phyloP scores from a whole-genome alignment of 1,140 invertebrate genomes.

The Zaprionus ornatus region DNA sequence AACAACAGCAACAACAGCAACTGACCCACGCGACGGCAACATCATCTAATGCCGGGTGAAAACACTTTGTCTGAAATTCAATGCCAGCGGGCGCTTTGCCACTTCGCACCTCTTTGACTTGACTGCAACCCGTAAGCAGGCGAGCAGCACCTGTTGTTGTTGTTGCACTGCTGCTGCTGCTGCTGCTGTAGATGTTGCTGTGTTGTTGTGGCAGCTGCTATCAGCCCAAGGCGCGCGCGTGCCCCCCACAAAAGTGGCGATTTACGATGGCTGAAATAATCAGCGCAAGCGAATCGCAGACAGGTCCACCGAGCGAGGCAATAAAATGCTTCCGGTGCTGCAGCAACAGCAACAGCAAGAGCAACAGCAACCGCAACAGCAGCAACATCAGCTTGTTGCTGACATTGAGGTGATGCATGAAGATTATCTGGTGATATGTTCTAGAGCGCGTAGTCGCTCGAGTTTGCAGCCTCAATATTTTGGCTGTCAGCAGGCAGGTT shows the following conservation, averaged over 20 bases:
- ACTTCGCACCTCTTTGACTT: constrained; percentile 80
- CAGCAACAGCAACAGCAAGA: constrained; percentile 29
- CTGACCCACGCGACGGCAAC: constrained; percentile 68
- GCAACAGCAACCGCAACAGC: constrained; percentile 22
- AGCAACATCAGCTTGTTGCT: constrained; percentile 51
- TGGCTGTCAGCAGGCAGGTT: constrained; percentile 54
- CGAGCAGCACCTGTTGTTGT: constrained; percentile 56
- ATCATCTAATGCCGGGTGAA: constrained; percentile 76
- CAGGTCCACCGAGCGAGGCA: constrained; percentile 55
- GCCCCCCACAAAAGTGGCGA: constrained; percentile 74
- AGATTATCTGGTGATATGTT: constrained; percentile 82
- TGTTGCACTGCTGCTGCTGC: constrained; percentile 21
- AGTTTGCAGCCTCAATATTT: constrained; percentile 56
- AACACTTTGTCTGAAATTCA: constrained; percentile 81
- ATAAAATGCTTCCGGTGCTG: constrained; percentile 80
- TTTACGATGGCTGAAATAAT: constrained; percentile 73
- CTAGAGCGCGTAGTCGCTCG: constrained; percentile 49
- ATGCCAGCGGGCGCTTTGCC: constrained; percentile 78
- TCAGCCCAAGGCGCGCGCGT: constrained; percentile 60
- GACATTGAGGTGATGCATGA: constrained; percentile 77
- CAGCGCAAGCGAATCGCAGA: constrained; percentile 75
- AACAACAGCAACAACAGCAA: constrained; percentile 35
- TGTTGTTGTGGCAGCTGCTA: constrained; percentile 41
- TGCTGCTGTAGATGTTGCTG: constrained; percentile 21
- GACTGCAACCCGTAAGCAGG: constrained; percentile 57